phyloP scores from a whole-genome alignment of 2,888 invertebrate genomes.

The Cantharis lateralis region DNA sequence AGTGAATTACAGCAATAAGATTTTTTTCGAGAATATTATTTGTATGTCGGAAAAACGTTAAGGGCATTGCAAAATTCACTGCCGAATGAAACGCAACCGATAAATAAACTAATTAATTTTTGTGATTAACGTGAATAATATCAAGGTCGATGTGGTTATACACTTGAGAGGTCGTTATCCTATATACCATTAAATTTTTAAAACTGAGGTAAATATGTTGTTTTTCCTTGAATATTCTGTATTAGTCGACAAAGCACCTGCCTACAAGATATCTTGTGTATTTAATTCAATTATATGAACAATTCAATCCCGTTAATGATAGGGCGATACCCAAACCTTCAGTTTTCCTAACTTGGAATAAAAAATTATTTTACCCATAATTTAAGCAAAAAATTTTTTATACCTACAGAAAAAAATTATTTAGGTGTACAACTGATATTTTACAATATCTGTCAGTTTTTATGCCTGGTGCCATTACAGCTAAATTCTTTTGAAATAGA shows the following conservation, averaged over 20 bases:
- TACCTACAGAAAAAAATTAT: neutral
- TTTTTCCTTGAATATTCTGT: neutral
- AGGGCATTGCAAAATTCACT: neutral
- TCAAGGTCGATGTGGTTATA: conserved; percentile 12
- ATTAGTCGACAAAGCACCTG: neutral
- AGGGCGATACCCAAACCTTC: neutral
- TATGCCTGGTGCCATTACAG: neutral
- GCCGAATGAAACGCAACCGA: neutral
- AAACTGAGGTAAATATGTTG: conserved; percentile 10
- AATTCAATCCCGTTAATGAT: neutral
- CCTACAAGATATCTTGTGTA: neutral
- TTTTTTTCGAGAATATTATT: neutral
- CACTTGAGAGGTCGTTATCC: conserved; percentile 10
- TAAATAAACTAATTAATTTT: neutral
- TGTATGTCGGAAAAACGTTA: neutral
- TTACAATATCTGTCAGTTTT: neutral
- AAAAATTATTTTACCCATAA: neutral
- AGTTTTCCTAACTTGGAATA: neutral
- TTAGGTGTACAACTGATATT: neutral
- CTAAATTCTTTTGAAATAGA: neutral
- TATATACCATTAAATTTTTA: conserved; percentile 6
- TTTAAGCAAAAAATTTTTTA: neutral
- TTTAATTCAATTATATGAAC: neutral
- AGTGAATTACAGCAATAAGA: neutral
- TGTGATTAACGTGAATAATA: conserved; percentile 6